These are phyloP conservation scores for Heterocephalus glaber DNA, from an alignment of 2,113 vertebrate species.

Conservation along the genomic window DNA sequence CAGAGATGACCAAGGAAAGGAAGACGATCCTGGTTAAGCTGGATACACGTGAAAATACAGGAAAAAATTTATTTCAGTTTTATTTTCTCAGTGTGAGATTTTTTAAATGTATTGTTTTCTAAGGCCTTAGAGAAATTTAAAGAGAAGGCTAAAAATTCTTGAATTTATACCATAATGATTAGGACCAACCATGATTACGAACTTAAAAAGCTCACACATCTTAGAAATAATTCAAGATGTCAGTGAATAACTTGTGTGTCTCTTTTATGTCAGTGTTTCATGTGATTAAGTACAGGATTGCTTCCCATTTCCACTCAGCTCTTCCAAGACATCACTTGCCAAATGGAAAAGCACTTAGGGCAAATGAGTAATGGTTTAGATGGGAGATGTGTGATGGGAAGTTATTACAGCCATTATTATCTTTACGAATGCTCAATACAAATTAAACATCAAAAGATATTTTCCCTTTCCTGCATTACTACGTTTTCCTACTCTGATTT, in stretches of 20 bases:
- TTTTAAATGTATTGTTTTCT: background rate
- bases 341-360: conserved; percentile 56
- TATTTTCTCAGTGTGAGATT: conserved; percentile 19
- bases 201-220: conserved; percentile 51
- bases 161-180: conserved; percentile 59
- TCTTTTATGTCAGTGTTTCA: conserved; percentile 13
- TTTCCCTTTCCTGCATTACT: background rate
- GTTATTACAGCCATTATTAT: background rate
- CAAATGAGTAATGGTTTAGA: conserved; percentile 4
- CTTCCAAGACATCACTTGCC: conserved; percentile 26
- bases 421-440: background rate
- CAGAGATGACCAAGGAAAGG: background rate
- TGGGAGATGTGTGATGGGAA: background rate
- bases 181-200: conserved; percentile 30
- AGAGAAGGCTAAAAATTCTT: conserved; percentile 63
- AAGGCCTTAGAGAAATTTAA: conserved; percentile 51
- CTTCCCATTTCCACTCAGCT: background rate
- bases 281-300: conserved; percentile 42
- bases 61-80: conserved; percentile 28
- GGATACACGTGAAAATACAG: background rate
- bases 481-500: background rate
- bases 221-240: conserved; percentile 68
- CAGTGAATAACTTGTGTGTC: background rate
- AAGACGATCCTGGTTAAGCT: background rate
- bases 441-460: conserved; percentile 5